phyloP scores from a whole-genome alignment of 2,797 vertebrate species.

The Takifugu ocellatus region DNA sequence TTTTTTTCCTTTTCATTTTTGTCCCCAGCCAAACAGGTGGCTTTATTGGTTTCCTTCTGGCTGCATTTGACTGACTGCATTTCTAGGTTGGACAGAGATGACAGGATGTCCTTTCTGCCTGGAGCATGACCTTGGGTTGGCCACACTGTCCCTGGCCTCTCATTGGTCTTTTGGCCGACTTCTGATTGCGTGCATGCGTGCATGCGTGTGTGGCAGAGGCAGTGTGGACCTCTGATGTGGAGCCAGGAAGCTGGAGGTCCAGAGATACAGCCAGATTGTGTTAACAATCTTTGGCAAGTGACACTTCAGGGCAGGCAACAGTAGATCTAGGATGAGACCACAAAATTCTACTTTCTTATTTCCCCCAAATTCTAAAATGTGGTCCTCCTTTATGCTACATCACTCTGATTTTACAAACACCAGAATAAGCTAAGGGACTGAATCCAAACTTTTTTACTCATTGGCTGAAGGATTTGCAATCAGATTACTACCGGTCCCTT shows the following conservation, averaged over 20 bases:
- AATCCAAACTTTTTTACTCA: no score
- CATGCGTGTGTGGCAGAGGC: constrained; percentile 11
- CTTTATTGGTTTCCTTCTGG: constrained; percentile 63
- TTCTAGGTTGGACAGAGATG: constrained; percentile 65
- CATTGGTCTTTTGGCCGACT: constrained; percentile 54
- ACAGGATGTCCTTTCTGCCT: constrained; percentile 51
- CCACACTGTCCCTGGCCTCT: constrained; percentile 46
- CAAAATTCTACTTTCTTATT: neutral
- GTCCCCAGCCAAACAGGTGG: constrained; percentile 61
- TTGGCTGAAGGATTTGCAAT: no score
- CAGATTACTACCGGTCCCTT: no score
- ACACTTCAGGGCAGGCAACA: constrained; percentile 14
- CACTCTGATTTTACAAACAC: no score
- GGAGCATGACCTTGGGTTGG: constrained; percentile 57
- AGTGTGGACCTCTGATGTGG: constrained; percentile 45
- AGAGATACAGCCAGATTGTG: constrained; percentile 33
- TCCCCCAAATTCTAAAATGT: no score
- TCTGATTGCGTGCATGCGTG: constrained; percentile 22
- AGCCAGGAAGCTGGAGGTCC: constrained; percentile 49
- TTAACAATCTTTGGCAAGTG: constrained; percentile 36
- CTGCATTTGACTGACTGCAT: constrained; percentile 32
- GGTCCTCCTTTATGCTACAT: no score
- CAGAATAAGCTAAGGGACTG: no score
- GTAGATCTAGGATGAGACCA: constrained; percentile 15
- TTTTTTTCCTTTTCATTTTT: neutral